A percentile compares a stretch with the other conserved stretches of the same genome.
Conservation (phyloP, 2,888 invertebrate species). For the Drosophila rellima region DNA sequence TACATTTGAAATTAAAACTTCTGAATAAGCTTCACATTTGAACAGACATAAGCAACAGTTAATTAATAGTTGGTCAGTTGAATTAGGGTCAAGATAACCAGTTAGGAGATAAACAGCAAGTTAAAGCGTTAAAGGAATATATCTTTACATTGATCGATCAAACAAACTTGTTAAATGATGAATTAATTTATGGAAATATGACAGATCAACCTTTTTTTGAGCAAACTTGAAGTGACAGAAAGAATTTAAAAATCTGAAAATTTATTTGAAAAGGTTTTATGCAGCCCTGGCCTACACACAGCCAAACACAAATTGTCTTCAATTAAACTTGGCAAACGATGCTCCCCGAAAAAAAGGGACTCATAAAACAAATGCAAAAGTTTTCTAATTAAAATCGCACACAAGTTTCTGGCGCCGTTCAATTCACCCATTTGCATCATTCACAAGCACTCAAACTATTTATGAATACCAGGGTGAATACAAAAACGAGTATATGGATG, state of each 20-base stretch:
- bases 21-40: too few relatives aligned
- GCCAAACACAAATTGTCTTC: constrained; percentile 16
- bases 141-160: neutral
- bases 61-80: neutral
- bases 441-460: constrained; percentile 46
- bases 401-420: constrained; percentile 48
- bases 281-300: constrained; percentile 28
- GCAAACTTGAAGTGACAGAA: neutral
- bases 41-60: neutral
- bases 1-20: neutral
- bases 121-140: neutral
- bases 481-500: neutral
- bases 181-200: neutral
- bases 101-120: neutral
- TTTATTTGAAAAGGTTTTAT: neutral
- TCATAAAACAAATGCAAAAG: constrained; percentile 60
- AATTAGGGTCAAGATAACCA: neutral
- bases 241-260: neutral
- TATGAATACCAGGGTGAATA: constrained; percentile 8
- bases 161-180: neutral
- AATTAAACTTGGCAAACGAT: constrained; percentile 36
- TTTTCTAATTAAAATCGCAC: constrained; percentile 75
- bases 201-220: neutral
- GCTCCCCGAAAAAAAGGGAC: constrained; percentile 16
- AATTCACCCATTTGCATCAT: constrained; percentile 21